Percentiles rank a stretch among this genome's conserved stretches.
Conservation (phyloP, 2,113 vertebrate species). For the Tricholaema leucomelas region DNA sequence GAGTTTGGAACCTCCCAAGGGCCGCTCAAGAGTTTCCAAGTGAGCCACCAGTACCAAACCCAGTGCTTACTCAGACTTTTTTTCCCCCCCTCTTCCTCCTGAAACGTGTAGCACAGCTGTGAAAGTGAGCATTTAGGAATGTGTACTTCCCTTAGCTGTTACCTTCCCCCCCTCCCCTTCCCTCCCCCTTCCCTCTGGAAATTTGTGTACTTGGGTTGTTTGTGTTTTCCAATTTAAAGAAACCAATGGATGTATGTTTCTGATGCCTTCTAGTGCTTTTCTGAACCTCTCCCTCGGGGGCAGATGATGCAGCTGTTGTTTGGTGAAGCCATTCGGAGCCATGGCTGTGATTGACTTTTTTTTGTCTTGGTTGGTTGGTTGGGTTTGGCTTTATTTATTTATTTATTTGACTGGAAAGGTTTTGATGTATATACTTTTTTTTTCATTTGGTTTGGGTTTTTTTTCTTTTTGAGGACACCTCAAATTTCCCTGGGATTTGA, state of each 20-base stretch:
- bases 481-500: constrained; percentile 73
- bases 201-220: constrained; percentile 85
- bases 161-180: constrained; percentile 77
- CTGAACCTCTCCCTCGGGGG: constrained; percentile 73
- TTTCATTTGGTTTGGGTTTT: too few species aligned
- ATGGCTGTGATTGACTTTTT: constrained; percentile 84
- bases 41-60: constrained; percentile 78
- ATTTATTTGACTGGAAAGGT: constrained; percentile 69
- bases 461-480: constrained; percentile 77
- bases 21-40: constrained; percentile 83
- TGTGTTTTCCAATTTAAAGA: constrained; percentile 81
- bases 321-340: constrained; percentile 83
- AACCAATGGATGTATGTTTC: constrained; percentile 82
- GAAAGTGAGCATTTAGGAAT: constrained; percentile 92
- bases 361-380: not conserved
- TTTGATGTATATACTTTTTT: constrained; percentile 87
- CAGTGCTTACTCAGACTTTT: constrained; percentile 80
- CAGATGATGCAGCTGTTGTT: constrained; percentile 78
- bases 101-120: constrained; percentile 96
- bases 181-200: constrained; percentile 75
- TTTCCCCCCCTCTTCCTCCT: constrained; percentile 73
- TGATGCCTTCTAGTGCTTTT: constrained; percentile 83
- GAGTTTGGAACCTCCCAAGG: constrained; percentile 81
- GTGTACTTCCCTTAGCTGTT: constrained; percentile 92
- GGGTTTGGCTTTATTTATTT: constrained; percentile 34